phyloP scores from a whole-genome alignment of 2,888 invertebrate genomes.

The Aphidoletes aphidimyza region DNA sequence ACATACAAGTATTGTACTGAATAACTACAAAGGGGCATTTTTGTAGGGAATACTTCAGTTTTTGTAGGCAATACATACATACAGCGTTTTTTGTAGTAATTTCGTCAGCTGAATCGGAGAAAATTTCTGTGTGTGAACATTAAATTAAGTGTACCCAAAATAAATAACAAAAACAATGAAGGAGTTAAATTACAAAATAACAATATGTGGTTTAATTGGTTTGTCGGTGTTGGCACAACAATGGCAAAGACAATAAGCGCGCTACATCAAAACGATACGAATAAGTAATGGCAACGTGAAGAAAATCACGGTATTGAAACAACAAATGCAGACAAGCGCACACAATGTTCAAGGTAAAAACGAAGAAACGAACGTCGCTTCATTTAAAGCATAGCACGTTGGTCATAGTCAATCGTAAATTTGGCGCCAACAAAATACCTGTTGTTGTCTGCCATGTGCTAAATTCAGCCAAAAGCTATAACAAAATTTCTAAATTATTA shows the following conservation, averaged over 20 bases:
- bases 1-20: too few species aligned
- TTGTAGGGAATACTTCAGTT: too few species aligned
- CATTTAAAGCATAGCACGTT: too few species aligned
- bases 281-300: neutral
- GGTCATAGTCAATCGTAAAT: neutral
- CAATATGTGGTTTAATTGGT: neutral
- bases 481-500: slow-evolving; percentile 49
- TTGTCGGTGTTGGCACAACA: neutral
- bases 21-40: too few species aligned
- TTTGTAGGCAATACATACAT: too few species aligned
- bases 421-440: neutral
- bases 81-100: too few species aligned
- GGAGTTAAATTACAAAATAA: slow-evolving; percentile 1
- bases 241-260: neutral
- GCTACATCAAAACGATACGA: neutral
- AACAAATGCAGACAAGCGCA: neutral
- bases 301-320: neutral
- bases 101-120: too few species aligned
- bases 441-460: slow-evolving; percentile 39
- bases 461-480: slow-evolving; percentile 43
- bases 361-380: neutral
- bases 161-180: slow-evolving; percentile 12
- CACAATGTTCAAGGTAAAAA: neutral
- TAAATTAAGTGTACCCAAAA: neutral
- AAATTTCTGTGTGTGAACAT: too few species aligned